phyloP scores from a whole-genome alignment of 1,140 invertebrate species.

The Brachystomella parvula region DNA sequence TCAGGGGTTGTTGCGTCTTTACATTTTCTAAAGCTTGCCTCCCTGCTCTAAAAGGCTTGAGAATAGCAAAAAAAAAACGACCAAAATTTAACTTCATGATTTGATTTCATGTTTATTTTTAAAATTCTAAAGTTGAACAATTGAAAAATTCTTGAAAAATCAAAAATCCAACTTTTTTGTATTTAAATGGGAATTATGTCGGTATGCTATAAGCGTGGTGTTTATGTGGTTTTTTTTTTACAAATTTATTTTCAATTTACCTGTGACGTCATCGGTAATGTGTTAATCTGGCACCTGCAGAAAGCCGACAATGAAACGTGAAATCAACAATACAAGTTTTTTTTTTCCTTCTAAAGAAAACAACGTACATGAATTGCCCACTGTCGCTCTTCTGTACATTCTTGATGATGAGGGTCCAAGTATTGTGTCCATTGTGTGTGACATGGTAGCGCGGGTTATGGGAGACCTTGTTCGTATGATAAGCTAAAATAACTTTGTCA shows the following conservation, averaged over 20 bases:
- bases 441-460: slow-evolving; percentile 72
- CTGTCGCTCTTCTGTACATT: slow-evolving; percentile 82
- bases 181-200: not conserved
- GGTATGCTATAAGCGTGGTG: not conserved
- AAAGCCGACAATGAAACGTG: no score
- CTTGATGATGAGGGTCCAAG: slow-evolving; percentile 78
- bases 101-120: no score
- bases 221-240: not conserved
- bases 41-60: no score
- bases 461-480: slow-evolving; percentile 81
- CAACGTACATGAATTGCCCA: slow-evolving; percentile 64
- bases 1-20: no score
- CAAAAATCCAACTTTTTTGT: no score
- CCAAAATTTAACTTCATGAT: no score
- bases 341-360: no score
- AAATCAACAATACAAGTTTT: no score
- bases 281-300: slow-evolving; percentile 89
- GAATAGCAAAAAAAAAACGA: no score
- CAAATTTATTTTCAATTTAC: slow-evolving; percentile 45
- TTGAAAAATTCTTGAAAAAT: no score
- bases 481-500: slow-evolving; percentile 77
- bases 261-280: slow-evolving; percentile 80
- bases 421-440: slow-evolving; percentile 82
- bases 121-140: no score
- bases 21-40: no score